Evolutionary conservation across 64 coral and sea anemone genomes (phyloP), one percentile per base, ranked within the genome.

Genomic region (Montipora efflorescens): DNA sequence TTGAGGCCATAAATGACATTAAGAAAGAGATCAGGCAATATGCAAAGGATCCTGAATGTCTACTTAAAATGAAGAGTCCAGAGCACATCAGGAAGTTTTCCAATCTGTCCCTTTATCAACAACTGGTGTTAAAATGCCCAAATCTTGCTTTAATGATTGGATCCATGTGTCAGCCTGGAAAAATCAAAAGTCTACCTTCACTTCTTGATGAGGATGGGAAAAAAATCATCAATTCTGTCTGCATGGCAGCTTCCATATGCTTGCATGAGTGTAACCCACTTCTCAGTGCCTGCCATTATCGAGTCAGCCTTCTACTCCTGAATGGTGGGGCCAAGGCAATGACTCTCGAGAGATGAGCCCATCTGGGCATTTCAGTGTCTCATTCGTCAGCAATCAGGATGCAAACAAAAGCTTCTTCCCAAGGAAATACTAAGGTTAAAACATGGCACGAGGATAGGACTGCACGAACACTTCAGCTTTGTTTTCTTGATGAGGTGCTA

Each of bases 261-360:
- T 71, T 5, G 67, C 67, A 23, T 19, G 66, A 58, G 66, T 82
- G 55, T 20, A 91, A 91, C 47, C 67, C 81, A 52, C 77, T 80
- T 45, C 61, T 90, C 5, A 90, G 89, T 90, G 89, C 89, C 20
- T 28, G 44, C 21, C 77, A 90, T 67, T 81, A 70, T 46, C 58
- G 44, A 50, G 49, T 28, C 47, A 79, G 89, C 46, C 76, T 81
- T 47, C 66, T 81, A 58, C 79, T 90, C 19, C 61, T 90, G 25
- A 90, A 81, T 90, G 89, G 64, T 90, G 77, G 89, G 11, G 77
- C 89, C 62, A 90, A 90, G 89, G 76, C 89, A 4, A 7, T 90
- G 12, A 80, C 76, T 7, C 61, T 90, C 10, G 89, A 81, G 25
- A 46, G 59, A 11, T 90, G 89, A 11, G 1, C 88, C 4, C 59